A percentile compares a stretch with the other conserved stretches of the same genome.
These are phyloP conservation scores for Drosophila longiperda DNA, from an alignment of 2,888 invertebrate species.

Conservation along the genomic window DNA sequence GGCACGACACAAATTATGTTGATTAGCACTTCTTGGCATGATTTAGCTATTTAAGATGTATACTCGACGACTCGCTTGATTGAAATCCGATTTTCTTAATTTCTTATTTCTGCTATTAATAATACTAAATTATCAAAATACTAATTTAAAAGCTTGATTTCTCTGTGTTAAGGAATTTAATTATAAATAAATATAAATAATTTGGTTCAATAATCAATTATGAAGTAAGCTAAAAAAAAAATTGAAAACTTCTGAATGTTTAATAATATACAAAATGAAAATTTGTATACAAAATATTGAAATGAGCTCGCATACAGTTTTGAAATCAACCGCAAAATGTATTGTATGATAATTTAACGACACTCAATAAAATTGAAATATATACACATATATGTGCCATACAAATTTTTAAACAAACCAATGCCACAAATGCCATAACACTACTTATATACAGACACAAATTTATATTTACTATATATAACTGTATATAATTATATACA, in stretches of 20 bases:
- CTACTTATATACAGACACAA: constrained; percentile 37
- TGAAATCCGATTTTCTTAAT: not conserved
- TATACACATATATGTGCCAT: constrained; percentile 28
- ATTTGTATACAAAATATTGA: constrained; percentile 17
- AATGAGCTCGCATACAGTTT: constrained; percentile 9
- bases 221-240: not conserved
- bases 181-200: not conserved
- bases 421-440: constrained; percentile 79
- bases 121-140: not conserved
- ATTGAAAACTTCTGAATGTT: not conserved
- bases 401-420: constrained; percentile 58
- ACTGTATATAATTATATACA: constrained; percentile 6
- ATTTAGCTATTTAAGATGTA: constrained; percentile 39
- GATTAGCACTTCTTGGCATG: constrained; percentile 45
- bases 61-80: constrained; percentile 11
- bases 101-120: too few species aligned
- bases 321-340: constrained; percentile 47
- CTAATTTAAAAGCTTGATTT: not conserved
- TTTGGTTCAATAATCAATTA: not conserved
- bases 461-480: constrained; percentile 26
- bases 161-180: not conserved
- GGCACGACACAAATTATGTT: constrained; percentile 43
- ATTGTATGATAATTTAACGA: constrained; percentile 65
- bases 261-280: constrained; percentile 6
- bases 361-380: constrained; percentile 58